phyloP scores from a whole-genome alignment of 2,797 vertebrate species.

The Xenentodon cancila region DNA sequence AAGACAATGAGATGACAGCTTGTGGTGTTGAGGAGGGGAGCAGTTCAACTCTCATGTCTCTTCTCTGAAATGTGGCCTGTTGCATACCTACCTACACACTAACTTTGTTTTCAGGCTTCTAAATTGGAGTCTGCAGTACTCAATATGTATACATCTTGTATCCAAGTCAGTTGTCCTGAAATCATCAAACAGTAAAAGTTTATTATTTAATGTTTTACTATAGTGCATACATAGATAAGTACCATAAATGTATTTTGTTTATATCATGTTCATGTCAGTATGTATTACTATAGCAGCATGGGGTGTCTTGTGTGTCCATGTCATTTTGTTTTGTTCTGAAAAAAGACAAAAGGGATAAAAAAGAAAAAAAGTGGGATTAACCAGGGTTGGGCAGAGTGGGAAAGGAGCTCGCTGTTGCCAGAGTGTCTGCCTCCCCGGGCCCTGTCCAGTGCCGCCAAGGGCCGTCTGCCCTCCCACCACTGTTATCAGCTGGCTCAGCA shows the following conservation, averaged over 20 bases:
- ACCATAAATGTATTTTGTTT: slow-evolving; percentile 22
- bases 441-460: slow-evolving; percentile 85
- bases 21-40: slow-evolving; percentile 63
- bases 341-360: slow-evolving; percentile 74
- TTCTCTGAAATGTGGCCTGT: slow-evolving; percentile 39
- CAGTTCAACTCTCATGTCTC: slow-evolving; percentile 57
- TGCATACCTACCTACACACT: slow-evolving; percentile 36
- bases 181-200: slow-evolving; percentile 36
- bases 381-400: slow-evolving; percentile 58
- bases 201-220: not conserved
- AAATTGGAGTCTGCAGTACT: slow-evolving; percentile 26
- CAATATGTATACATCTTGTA: slow-evolving; percentile 45
- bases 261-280: too few species aligned
- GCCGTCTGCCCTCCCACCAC: slow-evolving; percentile 75
- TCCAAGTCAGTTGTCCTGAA: slow-evolving; percentile 43
- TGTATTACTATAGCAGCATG: not conserved
- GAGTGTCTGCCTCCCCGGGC: slow-evolving; percentile 89
- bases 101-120: slow-evolving; percentile 44
- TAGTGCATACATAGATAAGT: slow-evolving; percentile 3
- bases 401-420: slow-evolving; percentile 86
- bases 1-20: slow-evolving; percentile 80
- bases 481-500: slow-evolving; percentile 91
- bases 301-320: slow-evolving; percentile 35
- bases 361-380: slow-evolving; percentile 78
- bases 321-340: slow-evolving; percentile 75